phyloP scores from a whole-genome alignment of 2,797 vertebrate species.

The Oreortyx pictus region DNA sequence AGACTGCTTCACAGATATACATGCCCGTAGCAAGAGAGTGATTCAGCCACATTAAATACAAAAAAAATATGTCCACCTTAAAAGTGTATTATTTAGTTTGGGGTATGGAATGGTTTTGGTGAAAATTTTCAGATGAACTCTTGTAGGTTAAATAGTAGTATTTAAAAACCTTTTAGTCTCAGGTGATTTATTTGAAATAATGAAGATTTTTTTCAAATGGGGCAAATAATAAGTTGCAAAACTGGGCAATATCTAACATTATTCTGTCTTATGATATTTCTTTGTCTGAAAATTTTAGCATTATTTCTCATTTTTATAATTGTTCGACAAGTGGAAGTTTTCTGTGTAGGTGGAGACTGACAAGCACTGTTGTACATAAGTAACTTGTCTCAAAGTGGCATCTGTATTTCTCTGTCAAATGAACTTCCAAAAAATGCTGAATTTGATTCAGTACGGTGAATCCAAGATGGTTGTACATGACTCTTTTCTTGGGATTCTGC shows the following conservation, averaged over 20 bases:
- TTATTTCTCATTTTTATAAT: not conserved
- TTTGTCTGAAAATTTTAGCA: not conserved
- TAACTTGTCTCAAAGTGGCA: not conserved
- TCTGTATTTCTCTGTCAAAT: not conserved
- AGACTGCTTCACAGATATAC: not conserved
- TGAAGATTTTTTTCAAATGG: not conserved
- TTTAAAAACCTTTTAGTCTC: not conserved
- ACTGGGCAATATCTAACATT: no score
- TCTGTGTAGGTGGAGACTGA: not conserved
- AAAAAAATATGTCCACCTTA: not conserved
- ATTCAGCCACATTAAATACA: not conserved
- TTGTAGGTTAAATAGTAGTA: not conserved
- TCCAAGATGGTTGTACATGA: not conserved
- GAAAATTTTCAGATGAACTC: not conserved
- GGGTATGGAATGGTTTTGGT: not conserved
- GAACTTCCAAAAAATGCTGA: not conserved
- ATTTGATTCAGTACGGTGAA: not conserved
- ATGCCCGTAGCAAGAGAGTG: not conserved
- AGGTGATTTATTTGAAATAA: not conserved
- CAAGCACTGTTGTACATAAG: not conserved
- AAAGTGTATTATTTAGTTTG: not conserved
- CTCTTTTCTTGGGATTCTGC: not conserved
- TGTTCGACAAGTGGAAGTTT: not conserved
- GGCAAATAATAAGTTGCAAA: not conserved
- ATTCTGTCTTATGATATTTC: not conserved